A percentile compares a stretch with the other conserved stretches of the same genome.
These are phyloP conservation scores for Drosophila sp. DNA, from an alignment of 1,140 invertebrate genomes.

Conservation along the genomic window DNA sequence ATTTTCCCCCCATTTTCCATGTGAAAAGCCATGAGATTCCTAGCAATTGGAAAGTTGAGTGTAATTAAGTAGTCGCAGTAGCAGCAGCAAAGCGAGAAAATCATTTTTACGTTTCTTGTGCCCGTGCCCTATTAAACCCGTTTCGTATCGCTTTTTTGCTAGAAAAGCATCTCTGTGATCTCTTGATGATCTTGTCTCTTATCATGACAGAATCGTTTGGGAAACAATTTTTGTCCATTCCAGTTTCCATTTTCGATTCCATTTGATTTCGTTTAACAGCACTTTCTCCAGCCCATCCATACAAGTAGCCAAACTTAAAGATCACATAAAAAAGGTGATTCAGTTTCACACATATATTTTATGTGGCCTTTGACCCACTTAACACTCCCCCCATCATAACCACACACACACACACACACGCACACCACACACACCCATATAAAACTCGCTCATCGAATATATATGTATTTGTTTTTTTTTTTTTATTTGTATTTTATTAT, in stretches of 20 bases:
- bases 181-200: neutral
- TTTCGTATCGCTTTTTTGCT: neutral
- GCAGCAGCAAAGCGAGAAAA: conserved; percentile 1
- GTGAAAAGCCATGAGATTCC: conserved; percentile 6
- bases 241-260: neutral
- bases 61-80: neutral
- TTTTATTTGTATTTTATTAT: conserved; percentile 13
- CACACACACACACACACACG: conserved; percentile 24
- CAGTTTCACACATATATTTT: conserved; percentile 39
- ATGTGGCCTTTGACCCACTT: conserved; percentile 57
- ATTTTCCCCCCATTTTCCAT: neutral
- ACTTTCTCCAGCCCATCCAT: conserved; percentile 11
- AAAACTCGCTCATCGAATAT: conserved; percentile 66
- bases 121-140: conserved; percentile 4
- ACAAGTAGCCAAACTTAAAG: conserved; percentile 12
- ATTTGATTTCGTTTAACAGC: neutral
- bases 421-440: conserved; percentile 44
- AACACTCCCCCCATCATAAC: conserved; percentile 3
- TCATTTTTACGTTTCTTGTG: neutral
- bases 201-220: neutral
- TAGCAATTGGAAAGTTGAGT: conserved; percentile 6
- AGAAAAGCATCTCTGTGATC: neutral
- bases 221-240: neutral
- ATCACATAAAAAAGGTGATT: conserved; percentile 14
- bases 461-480: conserved; percentile 47